Conservation (phyloP, 2,888 invertebrate genomes). For the Zaprionus obscuricornis region DNA sequence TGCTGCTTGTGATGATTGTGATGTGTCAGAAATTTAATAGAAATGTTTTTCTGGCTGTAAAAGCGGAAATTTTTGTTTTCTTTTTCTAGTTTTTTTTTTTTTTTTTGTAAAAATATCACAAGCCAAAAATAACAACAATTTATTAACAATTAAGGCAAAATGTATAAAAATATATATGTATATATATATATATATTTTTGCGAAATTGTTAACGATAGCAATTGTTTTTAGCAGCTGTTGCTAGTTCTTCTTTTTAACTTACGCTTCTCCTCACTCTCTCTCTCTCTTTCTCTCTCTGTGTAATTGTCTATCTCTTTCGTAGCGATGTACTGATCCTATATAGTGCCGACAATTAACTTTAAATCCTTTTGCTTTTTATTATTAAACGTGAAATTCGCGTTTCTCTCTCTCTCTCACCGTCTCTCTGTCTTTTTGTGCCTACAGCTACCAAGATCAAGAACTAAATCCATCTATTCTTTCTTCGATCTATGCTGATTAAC, state of each 20-base stretch:
- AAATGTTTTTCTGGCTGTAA: no score
- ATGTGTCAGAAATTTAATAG: no score
- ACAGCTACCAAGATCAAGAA: conserved; percentile 23
- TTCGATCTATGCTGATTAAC: conserved; percentile 33
- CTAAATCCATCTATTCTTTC: conserved; percentile 13
- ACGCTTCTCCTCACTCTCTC: not conserved
- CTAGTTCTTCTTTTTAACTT: not conserved
- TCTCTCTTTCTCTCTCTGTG: not conserved
- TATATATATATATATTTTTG: not conserved
- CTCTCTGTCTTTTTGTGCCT: no score
- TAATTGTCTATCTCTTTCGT: not conserved
- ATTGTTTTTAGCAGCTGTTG: conserved; percentile 42
- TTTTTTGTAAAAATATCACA: conserved; percentile 6
- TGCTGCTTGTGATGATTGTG: no score
- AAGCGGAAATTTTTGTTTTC: no score
- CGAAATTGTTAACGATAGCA: not conserved
- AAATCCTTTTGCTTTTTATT: conserved; percentile 74
- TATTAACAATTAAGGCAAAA: conserved; percentile 16
- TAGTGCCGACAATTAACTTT: conserved; percentile 50
- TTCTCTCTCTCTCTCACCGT: no score
- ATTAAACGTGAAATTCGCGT: conserved; percentile 49
- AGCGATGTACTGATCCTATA: conserved; percentile 20
- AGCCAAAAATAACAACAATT: conserved; percentile 19
- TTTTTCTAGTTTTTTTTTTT: no score
- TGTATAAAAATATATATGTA: not conserved